These are phyloP conservation scores for Eulemur macaco DNA, from an alignment of 2,113 vertebrate genomes.

Conservation along the genomic window DNA sequence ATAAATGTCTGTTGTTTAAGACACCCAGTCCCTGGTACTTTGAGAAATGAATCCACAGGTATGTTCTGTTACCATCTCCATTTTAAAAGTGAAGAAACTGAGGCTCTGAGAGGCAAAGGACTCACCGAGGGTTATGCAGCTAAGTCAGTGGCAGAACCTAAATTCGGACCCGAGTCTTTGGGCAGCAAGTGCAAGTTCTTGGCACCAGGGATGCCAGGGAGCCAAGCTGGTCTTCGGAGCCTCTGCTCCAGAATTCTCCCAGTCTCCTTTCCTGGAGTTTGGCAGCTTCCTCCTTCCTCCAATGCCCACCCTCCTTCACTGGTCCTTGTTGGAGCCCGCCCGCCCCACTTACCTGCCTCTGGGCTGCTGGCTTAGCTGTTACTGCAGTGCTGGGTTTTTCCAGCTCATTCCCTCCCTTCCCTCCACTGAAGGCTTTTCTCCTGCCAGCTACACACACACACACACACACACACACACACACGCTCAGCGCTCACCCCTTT, in stretches of 20 bases:
- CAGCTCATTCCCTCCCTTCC: neutral
- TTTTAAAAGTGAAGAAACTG: neutral
- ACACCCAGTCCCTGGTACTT: neutral
- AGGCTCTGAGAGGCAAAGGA: neutral
- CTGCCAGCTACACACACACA: neutral
- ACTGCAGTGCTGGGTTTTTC: neutral
- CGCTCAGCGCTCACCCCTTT: neutral
- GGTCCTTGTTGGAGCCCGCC: neutral
- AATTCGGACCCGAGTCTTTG: neutral
- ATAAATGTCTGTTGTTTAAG: neutral
- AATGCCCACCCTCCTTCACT: neutral
- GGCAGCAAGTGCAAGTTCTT: fast-evolving
- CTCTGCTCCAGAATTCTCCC: neutral
- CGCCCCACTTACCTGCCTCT: neutral
- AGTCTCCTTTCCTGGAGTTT: neutral
- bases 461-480: neutral
- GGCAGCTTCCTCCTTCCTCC: neutral
- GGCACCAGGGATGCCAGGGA: neutral
- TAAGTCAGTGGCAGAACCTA: neutral
- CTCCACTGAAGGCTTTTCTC: neutral
- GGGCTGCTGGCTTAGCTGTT: neutral
- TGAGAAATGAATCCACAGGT: neutral
- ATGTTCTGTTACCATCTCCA: neutral
- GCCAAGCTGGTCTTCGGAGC: neutral
- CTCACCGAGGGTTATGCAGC: neutral